Evolutionary conservation across 2,888 invertebrate species (phyloP).

Genomic region (Callosobruchus maculatus): DNA sequence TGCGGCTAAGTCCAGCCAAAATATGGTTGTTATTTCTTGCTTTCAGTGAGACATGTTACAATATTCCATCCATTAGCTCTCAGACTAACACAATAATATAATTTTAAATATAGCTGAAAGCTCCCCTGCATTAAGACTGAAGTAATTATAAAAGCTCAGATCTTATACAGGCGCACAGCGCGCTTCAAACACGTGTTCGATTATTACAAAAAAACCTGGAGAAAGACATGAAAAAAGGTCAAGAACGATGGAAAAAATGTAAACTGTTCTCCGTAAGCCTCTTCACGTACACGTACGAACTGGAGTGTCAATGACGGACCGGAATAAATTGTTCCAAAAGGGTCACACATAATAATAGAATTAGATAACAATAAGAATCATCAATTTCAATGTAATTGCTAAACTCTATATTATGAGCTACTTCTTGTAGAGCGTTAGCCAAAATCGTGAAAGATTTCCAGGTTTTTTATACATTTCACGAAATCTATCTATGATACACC

Average conservation of each 20-base stretch:
- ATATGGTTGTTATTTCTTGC: no score
- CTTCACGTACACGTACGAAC: not conserved
- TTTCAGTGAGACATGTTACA: no score
- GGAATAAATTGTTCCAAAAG: not conserved
- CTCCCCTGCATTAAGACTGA: not conserved
- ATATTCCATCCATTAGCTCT: not conserved
- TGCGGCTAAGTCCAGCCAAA: no score
- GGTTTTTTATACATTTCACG: no score
- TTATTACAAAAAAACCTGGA: not conserved
- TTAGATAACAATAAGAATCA: no score
- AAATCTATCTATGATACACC: no score
- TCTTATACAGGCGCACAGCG: not conserved
- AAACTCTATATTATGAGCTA: no score
- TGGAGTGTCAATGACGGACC: not conserved
- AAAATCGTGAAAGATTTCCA: no score
- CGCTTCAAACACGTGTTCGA: not conserved
- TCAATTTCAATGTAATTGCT: no score
- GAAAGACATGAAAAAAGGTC: not conserved
- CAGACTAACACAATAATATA: not conserved
- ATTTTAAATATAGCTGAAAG: constrained; percentile 1
- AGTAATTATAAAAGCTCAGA: not conserved
- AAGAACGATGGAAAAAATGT: not conserved
- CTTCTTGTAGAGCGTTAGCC: no score
- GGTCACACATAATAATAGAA: not conserved
- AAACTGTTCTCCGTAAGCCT: not conserved